Conservation (phyloP, 2,888 invertebrate species). For the Ochropleura plecta region DNA sequence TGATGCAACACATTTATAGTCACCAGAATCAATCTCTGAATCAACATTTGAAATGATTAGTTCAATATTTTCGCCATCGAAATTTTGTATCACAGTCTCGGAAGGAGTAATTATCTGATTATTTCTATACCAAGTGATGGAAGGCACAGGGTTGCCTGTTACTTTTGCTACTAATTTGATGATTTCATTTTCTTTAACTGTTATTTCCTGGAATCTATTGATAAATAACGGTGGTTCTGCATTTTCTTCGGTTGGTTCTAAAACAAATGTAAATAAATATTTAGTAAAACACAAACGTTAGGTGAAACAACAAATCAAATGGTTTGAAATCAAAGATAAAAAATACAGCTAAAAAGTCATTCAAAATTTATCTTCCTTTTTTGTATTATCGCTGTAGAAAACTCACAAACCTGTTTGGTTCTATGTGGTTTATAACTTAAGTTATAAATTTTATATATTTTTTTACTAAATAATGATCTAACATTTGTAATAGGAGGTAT, state of each 20-base stretch:
- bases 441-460: background rate
- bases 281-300: background rate
- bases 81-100: slow-evolving; percentile 94
- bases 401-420: background rate
- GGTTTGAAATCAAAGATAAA: background rate
- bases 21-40: slow-evolving; percentile 96
- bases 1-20: slow-evolving; percentile 97
- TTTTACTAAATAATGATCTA: background rate
- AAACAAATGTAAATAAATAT: slow-evolving; percentile 66
- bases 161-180: slow-evolving; percentile 95
- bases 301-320: background rate
- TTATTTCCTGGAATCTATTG: slow-evolving; percentile 96
- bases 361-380: background rate
- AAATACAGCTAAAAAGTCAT: background rate
- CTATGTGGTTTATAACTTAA: background rate
- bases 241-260: slow-evolving; percentile 94
- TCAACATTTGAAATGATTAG: slow-evolving; percentile 95
- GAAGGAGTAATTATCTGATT: slow-evolving; percentile 95
- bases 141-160: slow-evolving; percentile 97
- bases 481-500: background rate
- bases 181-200: slow-evolving; percentile 94
- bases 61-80: slow-evolving; percentile 96
- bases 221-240: slow-evolving; percentile 97
- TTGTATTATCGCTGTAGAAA: background rate
- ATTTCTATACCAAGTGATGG: slow-evolving; percentile 96